Base-by-base conservation (phyloP, 2,797 vertebrate species). In the Myotis myotis region DNA sequence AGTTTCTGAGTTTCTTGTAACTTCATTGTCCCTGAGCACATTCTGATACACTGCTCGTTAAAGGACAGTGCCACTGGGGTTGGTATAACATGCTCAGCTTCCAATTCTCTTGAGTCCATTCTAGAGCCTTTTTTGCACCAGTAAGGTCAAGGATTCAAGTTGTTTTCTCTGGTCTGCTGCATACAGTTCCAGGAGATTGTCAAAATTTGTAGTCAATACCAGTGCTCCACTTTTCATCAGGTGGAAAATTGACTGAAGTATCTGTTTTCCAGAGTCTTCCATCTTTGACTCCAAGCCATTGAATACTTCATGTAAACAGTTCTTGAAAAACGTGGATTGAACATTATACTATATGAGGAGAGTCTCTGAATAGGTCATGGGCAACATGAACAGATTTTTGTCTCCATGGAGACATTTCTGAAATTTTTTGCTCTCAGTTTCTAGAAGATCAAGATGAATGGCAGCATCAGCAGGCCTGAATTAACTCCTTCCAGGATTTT, bases 341-440 rank as follows among this genome's bases (percentile, higher is more conserved):
- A 99, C 99, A 9, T 99, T 99, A 95, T 5, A 38, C 99, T 99
- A 8, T 99, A 97, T 99, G 98, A 87, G 99, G 99, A 78, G 82
- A 99, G 99, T 98, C 99, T 99, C 98, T 99, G 99, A 97, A 99
- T 89, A 99, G 99, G 98, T 99, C 99, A 38, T 99, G 99, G 95
- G 99, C 99, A 84, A 99, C 99, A 7, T 99, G 99, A 91, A 99
- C 98, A 96, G 98, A 98, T 99, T 99, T 98, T 99, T 99, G 97
- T 99, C 99, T 94, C 99, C 99, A 7, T 99, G 98, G 95, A 99
- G 99, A 98, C 99, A 99, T 81, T 99, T 99, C 97, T 99, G 99
- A 96, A 99, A 99, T n/a, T 99, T 98, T n/a, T 98, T 98, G 96
- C 99, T 99, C 96, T 99, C 99, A 64, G 99, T 99, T 97, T 99